phyloP scores from a whole-genome alignment of 2,888 invertebrate genomes.

The Pristionchus japonicus region DNA sequence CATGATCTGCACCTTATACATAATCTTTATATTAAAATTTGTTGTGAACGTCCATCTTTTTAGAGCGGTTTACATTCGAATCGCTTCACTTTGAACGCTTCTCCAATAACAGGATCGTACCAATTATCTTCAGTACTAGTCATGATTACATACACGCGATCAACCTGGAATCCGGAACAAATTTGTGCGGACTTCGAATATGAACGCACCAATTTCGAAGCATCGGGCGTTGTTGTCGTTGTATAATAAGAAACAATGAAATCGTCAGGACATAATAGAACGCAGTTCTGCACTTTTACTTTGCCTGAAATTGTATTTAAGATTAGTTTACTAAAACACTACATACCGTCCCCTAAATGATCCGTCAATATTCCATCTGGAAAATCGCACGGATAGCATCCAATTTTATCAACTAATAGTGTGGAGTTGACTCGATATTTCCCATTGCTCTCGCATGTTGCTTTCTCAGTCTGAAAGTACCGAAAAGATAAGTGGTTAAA shows the following conservation, averaged over 20 bases:
- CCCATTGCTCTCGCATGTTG: neutral
- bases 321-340: neutral
- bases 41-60: too few species aligned
- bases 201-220: neutral
- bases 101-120: neutral
- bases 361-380: neutral
- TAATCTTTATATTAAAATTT: too few species aligned
- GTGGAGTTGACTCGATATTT: neutral
- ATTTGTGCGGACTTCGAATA: neutral
- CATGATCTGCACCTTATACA: too few species aligned
- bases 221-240: neutral
- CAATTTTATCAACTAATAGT: neutral
- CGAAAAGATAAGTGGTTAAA: neutral
- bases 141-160: neutral
- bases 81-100: too few species aligned
- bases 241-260: neutral
- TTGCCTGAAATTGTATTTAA: neutral
- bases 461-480: neutral
- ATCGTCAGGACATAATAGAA: neutral
- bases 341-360: neutral
- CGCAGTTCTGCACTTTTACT: neutral
- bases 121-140: neutral
- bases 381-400: neutral
- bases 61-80: too few species aligned
- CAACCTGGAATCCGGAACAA: neutral